A percentile compares a stretch with the other conserved stretches of the same genome.
These are phyloP conservation scores for Percopsis omiscomaycus DNA, from an alignment of 2,797 vertebrate species.

Conservation along the genomic window DNA sequence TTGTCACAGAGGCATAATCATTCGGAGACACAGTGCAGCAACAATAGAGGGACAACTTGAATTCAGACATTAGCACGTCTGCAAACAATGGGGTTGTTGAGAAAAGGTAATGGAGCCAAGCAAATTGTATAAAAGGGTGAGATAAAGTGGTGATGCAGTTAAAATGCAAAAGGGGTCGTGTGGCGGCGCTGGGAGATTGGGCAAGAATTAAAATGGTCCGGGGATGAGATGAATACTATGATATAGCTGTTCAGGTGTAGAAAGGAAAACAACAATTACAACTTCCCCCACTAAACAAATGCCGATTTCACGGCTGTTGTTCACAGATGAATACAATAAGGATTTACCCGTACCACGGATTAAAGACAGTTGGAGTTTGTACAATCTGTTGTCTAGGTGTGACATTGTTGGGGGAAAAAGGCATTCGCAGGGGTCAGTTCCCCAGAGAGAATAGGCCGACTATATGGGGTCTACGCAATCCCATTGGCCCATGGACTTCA, in stretches of 20 bases:
- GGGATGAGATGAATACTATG: background rate
- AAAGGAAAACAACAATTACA: background rate
- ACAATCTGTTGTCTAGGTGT: background rate
- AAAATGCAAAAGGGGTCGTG: slow-evolving; percentile 50
- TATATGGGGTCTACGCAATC: too few relatives aligned
- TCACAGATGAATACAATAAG: too few relatives aligned
- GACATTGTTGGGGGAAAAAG: too few relatives aligned
- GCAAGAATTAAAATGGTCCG: slow-evolving; percentile 1
- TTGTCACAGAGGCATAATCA: slow-evolving; percentile 68
- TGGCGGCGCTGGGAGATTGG: slow-evolving; percentile 9
- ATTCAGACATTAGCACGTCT: slow-evolving; percentile 71
- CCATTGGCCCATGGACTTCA: too few relatives aligned
- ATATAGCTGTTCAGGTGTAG: background rate
- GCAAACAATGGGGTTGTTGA: slow-evolving; percentile 72
- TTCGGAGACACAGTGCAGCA: slow-evolving; percentile 57
- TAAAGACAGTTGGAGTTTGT: too few relatives aligned
- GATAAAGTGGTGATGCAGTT: slow-evolving; percentile 65
- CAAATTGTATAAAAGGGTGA: slow-evolving; percentile 56
- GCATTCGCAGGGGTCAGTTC: too few relatives aligned
- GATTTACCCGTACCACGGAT: too few relatives aligned
- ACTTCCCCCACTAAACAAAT: too few relatives aligned
- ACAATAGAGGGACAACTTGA: slow-evolving; percentile 73
- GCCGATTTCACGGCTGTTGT: too few relatives aligned
- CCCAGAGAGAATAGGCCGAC: too few relatives aligned
- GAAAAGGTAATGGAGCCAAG: slow-evolving; percentile 76